Evolutionary conservation across 2,888 invertebrate species (phyloP), one percentile per base, ranked within the genome.

Genomic region (Phlogophora meticulosa): DNA sequence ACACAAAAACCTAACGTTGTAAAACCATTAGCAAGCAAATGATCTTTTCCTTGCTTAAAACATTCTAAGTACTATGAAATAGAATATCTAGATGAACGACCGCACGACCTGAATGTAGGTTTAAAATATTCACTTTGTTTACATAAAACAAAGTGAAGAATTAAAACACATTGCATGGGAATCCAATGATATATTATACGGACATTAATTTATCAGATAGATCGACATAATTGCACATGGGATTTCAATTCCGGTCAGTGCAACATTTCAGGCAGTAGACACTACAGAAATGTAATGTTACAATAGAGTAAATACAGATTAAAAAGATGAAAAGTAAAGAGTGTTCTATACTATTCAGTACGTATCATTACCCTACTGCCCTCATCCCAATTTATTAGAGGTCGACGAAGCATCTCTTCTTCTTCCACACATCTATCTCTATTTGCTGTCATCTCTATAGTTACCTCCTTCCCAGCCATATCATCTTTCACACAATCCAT

Each of bases 61-160:
- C 77, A 32, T 42, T 68, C 42, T 34, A 46, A 60, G 20, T 34
- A 78, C 76, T 81, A 61, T 40, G 52, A 75, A 85, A 86, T 88
- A 76, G 82, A 85, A 86, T 86, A 88, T 85, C 77, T 76, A 72
- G 76, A 77, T 68, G 81, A 80, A 83, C 84, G 85, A 82, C 83
- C 83, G 83, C 73, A 72, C 75, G 82, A 85, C 84, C 78, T 69
- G 75, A 80, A 84, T 86, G 81, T 85, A 82, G 17, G n/a, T 53
- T 53, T 53, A 20, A 63, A n/a, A 52, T 38, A 81, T 79, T 82
- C 74, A 65, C 40, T 40, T 22, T 36, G 28, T 58, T 24, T 43
- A 42, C 32, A 57, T 40, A 46, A 28, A 40, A 45, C 34, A 48
- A 42, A 40, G 22, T 34, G n/a, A 72, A 53, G 7, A 70, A 61